Base-by-base conservation (phyloP, 2,888 invertebrate species). In the Polydrusus tereticollis region DNA sequence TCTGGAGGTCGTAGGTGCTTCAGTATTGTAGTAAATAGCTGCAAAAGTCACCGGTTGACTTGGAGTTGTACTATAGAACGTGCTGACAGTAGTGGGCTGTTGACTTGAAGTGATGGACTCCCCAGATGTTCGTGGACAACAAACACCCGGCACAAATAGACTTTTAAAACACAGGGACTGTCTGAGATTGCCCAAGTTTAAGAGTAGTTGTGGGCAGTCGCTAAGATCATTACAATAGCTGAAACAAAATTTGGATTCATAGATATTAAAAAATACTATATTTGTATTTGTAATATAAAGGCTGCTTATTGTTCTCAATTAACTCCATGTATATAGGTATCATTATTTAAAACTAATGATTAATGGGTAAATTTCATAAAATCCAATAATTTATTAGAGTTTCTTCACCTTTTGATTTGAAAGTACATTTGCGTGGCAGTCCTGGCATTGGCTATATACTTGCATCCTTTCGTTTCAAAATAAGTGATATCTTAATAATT, bases 141-240 rank as follows among this genome's bases (percentile, higher is more conserved):
- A 97, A 1, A 97, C 96, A 0, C 97, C 97, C 0, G 97, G 97
- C 1, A 95, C 94, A 80, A 96, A 96, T 1, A 96, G 87, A 75
- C 94, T 94, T 86, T 96, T 96, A 82, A 97, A 97, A 81, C 97
- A 97, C 8, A 97, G 87, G 0, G 96, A 96, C 81, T 95, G 94
- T 29, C 96, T 87, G 16, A 97, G 87, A 82, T 92, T 93, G 12
- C 92, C 90, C 60, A 96, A 87, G 84, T 96, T 94, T 20, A 97
- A 85, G 0, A 96, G 86, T 23, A 96, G 85, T 77, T 95, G 94
- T 0, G 96, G 96, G 81, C 96, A 96, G 80, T 94, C 94, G 80
- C 95, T 94, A 16, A 97, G 86, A 82, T 97, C 96, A 82, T 95
- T 93, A 80, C 97, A 97, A 74, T 91, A 82, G 60, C 86, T 86